Conservation (phyloP, 2,888 invertebrate genomes). For the Lasioglossum calceatum region DNA sequence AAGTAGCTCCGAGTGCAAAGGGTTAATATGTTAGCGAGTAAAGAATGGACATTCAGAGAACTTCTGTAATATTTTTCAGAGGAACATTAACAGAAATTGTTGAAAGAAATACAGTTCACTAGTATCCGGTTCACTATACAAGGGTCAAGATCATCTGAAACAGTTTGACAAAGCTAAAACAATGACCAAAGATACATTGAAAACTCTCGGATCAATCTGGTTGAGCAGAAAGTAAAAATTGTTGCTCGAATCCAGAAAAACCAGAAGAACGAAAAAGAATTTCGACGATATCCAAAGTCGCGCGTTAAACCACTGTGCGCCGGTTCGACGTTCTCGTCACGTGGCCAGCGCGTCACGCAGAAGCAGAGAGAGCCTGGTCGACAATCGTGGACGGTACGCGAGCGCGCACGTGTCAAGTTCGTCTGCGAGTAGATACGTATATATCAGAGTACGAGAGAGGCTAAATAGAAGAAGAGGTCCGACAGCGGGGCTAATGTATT, state of each 20-base stretch:
- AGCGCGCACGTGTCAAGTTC: slow-evolving; percentile 44
- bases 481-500: not conserved
- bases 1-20: too few species aligned
- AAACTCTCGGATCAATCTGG: too few species aligned
- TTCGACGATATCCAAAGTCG: not conserved
- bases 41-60: too few species aligned
- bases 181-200: too few species aligned
- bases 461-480: slow-evolving; percentile 18
- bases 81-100: too few species aligned
- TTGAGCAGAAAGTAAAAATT: too few species aligned
- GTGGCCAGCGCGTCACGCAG: slow-evolving; percentile 51
- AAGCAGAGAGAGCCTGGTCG: slow-evolving; percentile 34
- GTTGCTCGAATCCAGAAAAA: not conserved
- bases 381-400: not conserved
- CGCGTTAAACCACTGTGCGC: not conserved
- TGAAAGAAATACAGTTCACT: too few species aligned
- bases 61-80: too few species aligned
- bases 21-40: too few species aligned
- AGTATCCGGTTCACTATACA: too few species aligned
- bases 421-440: not conserved
- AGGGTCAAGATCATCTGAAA: too few species aligned
- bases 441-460: slow-evolving; percentile 20
- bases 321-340: slow-evolving; percentile 34
- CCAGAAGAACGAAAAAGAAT: not conserved
- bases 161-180: too few species aligned